Conservation (phyloP, 2,888 invertebrate species). For the Lasioglossum zephyrum region DNA sequence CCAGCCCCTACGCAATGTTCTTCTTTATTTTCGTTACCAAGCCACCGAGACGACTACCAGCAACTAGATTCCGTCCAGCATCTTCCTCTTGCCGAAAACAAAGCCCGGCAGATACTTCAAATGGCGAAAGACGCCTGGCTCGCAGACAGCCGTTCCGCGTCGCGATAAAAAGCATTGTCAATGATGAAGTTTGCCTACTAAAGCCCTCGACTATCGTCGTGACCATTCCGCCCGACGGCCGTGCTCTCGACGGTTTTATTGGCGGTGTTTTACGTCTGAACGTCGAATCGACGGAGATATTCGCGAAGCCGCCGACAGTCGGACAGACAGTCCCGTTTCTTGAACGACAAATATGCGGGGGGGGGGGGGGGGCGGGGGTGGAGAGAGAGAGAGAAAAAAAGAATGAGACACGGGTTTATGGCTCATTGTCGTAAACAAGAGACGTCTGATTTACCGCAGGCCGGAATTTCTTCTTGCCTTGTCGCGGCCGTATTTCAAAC, state of each 20-base stretch:
- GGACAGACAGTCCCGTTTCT: conserved; percentile 14
- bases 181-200: conserved; percentile 9
- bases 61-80: neutral
- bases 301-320: conserved; percentile 23
- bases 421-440: conserved; percentile 64
- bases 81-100: neutral
- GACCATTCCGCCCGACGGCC: neutral
- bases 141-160: neutral
- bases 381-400: neutral
- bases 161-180: conserved; percentile 3
- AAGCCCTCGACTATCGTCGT: neutral
- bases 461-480: conserved; percentile 37
- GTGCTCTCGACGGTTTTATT: conserved; percentile 14
- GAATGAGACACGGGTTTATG: conserved; percentile 50
- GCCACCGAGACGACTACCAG: neutral
- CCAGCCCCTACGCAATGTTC: neutral
- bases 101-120: neutral
- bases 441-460: conserved; percentile 56
- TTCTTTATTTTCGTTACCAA: neutral
- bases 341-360: conserved; percentile 51
- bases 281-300: conserved; percentile 8
- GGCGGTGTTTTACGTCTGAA: conserved; percentile 7
- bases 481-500: conserved; percentile 39
- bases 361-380: neutral
- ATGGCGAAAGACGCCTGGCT: neutral